Base-by-base conservation (phyloP, 2,888 invertebrate genomes). In the Luffia ferchaultella region DNA sequence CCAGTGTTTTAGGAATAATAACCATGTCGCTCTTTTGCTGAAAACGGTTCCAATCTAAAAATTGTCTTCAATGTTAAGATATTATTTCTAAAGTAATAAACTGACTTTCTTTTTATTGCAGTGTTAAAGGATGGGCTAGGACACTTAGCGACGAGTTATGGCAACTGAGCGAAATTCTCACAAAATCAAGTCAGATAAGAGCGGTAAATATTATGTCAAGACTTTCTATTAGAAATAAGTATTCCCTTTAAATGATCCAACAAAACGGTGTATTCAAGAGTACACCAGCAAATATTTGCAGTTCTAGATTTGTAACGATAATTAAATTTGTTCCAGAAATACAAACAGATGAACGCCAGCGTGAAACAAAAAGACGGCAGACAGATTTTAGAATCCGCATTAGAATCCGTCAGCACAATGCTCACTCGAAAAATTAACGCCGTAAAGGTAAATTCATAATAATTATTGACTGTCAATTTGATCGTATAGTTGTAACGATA, bases 351-450 rank as follows among this genome's bases (percentile, higher is more conserved):
- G 74, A 93, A 93, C 70, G 93, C 93, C 0, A 88, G 89, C 61
- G 93, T 96, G 1, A 90, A 89, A 68, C 85, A 87, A 55, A 93
- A 94, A 70, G 91, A 96, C 73, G 93, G 95, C 43, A 85, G 88
- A 52, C 87, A 88, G 61, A 87, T 96, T 64, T 87, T 96, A 58
- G 87, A 88, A 54, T 91, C 93, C 52, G 93, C 96, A 54, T 88
- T 92, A 50, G 87, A 88, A 50, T 93, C 93, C 62, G 92, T 97
- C 52, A 91, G 92, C 55, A 88, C 89, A 50, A 95, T 96, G 92
- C 86, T 96, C 60, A 89, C 91, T 45, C 88, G 92, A 61, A 95
- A 96, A 87, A 93, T 93, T 85, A 93, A 94, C 62, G 95, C 96
- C n/a, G 92, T 96, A 51, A 87, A 87, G 84, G 91, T 91, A 84